Evolutionary conservation across 2,797 vertebrate genomes (phyloP).

Genomic region (Xiphorhynchus erythropygius): DNA sequence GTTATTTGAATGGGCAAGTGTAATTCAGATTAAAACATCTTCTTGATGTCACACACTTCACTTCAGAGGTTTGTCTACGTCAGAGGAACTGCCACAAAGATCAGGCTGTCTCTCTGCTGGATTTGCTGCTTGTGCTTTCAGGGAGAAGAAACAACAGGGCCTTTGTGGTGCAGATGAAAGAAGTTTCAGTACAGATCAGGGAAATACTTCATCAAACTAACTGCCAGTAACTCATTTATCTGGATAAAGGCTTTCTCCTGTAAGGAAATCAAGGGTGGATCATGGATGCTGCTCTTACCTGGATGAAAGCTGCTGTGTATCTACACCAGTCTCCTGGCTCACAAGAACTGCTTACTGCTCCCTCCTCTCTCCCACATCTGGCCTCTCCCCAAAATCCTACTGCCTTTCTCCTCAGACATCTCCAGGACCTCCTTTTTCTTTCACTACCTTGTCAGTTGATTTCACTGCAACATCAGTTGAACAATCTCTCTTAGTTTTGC

Average conservation of each 20-base stretch:
- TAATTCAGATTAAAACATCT: slow-evolving; percentile 38
- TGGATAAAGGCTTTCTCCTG: not conserved
- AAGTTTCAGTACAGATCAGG: not conserved
- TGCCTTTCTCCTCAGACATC: not conserved
- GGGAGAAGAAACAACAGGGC: not conserved
- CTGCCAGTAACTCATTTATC: not conserved
- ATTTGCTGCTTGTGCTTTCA: not conserved
- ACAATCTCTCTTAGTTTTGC: not conserved
- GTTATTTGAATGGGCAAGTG: not conserved
- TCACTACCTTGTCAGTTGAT: not conserved
- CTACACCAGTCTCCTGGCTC: not conserved
- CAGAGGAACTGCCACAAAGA: not conserved
- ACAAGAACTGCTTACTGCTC: not conserved
- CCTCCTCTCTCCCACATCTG: not conserved
- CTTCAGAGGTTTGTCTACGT: not conserved
- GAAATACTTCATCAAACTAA: not conserved
- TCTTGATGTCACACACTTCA: slow-evolving; percentile 38
- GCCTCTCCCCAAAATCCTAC: not conserved
- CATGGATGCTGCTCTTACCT: not conserved
- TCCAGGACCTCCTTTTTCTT: not conserved
- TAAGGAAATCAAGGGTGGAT: not conserved
- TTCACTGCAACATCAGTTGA: not conserved
- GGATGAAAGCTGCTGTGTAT: not conserved
- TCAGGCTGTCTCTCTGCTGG: not conserved
- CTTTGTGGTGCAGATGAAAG: not conserved